These are phyloP conservation scores for Hetaerina titia DNA, from an alignment of 2,888 invertebrate species.

Conservation along the genomic window DNA sequence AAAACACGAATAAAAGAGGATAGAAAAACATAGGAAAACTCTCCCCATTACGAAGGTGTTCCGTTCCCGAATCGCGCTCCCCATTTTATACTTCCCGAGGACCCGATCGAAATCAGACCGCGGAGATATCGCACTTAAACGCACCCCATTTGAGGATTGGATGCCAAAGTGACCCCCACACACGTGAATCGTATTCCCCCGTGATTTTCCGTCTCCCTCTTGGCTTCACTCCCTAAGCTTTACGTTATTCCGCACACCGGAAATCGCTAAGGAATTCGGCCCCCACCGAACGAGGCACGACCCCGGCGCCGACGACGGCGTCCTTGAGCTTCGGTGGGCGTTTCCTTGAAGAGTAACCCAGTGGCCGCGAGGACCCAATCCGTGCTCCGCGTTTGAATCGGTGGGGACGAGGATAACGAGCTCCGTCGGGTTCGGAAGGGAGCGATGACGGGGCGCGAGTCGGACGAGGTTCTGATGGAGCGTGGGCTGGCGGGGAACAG, in stretches of 20 bases:
- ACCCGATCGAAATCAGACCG: background rate
- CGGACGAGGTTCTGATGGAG: background rate
- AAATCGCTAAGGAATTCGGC: too few species aligned
- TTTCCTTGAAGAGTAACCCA: background rate
- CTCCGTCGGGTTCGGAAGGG: background rate
- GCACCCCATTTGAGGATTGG: background rate
- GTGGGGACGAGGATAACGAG: background rate
- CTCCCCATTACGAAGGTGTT: background rate
- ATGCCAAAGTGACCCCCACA: background rate
- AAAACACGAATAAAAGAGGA: background rate
- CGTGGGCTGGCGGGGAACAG: conserved; percentile 15
- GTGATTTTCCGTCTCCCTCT: too few species aligned
- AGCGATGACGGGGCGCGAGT: conserved; percentile 1
- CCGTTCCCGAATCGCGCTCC: background rate
- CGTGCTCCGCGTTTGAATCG: background rate
- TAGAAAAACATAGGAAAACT: background rate
- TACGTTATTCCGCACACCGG: too few species aligned
- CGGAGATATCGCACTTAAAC: background rate
- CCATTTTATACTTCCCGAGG: background rate
- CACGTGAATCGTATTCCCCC: background rate
- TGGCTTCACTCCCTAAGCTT: too few species aligned
- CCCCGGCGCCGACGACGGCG: background rate
- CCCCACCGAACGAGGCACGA: background rate
- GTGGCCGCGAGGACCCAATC: background rate
- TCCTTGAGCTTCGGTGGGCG: background rate